Conservation (phyloP, 2,888 invertebrate species). For the Polylopha cassiicola region DNA sequence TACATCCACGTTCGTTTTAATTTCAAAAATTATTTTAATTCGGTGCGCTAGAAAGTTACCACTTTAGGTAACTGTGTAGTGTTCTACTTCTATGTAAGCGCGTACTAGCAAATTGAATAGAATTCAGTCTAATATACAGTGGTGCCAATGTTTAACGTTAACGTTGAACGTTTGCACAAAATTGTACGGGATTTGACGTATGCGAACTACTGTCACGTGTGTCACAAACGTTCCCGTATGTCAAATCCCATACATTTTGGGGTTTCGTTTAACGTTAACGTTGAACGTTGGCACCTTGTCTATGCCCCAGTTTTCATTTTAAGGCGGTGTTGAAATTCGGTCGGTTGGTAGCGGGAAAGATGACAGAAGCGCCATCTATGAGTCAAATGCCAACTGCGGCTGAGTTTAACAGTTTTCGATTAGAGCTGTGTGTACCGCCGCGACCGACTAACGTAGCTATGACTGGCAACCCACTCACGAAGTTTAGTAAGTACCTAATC, state of each 20-base stretch:
- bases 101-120: too few species aligned
- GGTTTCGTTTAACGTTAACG: too few species aligned
- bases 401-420: constrained; percentile 51
- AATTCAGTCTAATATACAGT: too few species aligned
- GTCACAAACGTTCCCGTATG: constrained; percentile 18
- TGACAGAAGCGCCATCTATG: constrained; percentile 32
- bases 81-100: too few species aligned
- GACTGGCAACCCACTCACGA: background rate
- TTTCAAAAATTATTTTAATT: constrained; percentile 2
- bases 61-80: too few species aligned
- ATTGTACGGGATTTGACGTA: too few species aligned
- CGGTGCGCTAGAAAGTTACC: too few species aligned
- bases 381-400: constrained; percentile 45
- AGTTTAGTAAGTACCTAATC: constrained; percentile 7
- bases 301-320: constrained; percentile 8
- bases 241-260: constrained; percentile 26
- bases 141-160: too few species aligned
- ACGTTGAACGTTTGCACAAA: too few species aligned
- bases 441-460: background rate
- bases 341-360: constrained; percentile 38
- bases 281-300: too few species aligned
- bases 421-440: constrained; percentile 53
- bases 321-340: constrained; percentile 57
- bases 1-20: constrained; percentile 5
- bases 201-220: too few species aligned